Percentiles rank a stretch among this genome's conserved stretches.
Conservation (phyloP, 1,140 invertebrate genomes). For the Agraylea sexmaculata region DNA sequence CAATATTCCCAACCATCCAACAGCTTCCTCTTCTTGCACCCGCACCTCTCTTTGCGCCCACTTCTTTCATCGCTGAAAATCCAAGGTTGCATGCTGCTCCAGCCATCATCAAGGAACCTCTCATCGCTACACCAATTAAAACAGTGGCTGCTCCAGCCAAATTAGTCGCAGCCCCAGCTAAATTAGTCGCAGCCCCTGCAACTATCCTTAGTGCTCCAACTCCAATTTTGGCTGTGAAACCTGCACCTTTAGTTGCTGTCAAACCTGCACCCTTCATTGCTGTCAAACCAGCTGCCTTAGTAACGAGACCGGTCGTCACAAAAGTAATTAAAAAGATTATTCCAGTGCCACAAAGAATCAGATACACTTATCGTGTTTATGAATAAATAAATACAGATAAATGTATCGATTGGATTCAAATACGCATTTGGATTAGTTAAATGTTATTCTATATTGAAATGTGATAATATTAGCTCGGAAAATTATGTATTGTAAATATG, state of each 20-base stretch:
- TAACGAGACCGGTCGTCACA: background rate
- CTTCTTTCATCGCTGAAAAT: background rate
- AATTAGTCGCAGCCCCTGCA: constrained; percentile 11
- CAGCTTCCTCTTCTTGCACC: constrained; percentile 3
- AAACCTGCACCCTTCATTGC: constrained; percentile 5
- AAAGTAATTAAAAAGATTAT: too few species aligned
- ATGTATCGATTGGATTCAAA: too few species aligned
- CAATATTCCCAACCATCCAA: too few species aligned
- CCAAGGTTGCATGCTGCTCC: constrained; percentile 28
- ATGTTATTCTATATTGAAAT: too few species aligned
- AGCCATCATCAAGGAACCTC: constrained; percentile 38
- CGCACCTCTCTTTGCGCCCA: constrained; percentile 2
- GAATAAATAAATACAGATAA: too few species aligned
- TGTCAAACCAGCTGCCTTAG: background rate
- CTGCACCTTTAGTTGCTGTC: constrained; percentile 10
- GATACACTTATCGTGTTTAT: too few species aligned
- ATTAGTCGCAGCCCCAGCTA: constrained; percentile 22
- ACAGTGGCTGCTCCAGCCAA: constrained; percentile 23
- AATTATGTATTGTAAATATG: too few species aligned
- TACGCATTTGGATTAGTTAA: too few species aligned
- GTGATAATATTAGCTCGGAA: too few species aligned
- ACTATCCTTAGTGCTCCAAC: constrained; percentile 4
- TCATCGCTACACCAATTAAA: constrained; percentile 21
- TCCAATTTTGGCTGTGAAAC: constrained; percentile 8
- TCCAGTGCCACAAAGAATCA: too few species aligned